Base-by-base conservation (phyloP, 2,797 vertebrate genomes). In the Carduelis carduelis region DNA sequence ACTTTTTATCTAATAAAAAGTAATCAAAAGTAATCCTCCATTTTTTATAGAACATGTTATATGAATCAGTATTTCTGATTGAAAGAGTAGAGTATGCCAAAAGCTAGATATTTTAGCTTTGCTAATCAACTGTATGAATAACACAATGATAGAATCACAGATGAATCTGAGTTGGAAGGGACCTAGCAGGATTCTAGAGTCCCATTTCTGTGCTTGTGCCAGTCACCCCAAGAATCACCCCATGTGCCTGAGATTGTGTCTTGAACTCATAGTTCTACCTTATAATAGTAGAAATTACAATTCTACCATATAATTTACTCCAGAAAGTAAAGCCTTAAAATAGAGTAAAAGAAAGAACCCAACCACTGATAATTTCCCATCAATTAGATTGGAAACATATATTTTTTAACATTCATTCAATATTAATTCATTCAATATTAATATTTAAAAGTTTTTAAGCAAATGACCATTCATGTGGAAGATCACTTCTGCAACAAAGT, bases 91-190 rank as follows among this genome's bases (percentile, higher is more conserved):
- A 66, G 55, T 24, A 17, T 49, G 11, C 24, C 27, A 57, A 75
- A 95, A 69, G 22, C 5, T 44, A 70, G 30, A 35, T 43, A 19
- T 64, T 79, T 65, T 53, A 34, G 23, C 41, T 68, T 12, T 57
- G 19, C 34, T 53, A 68, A 68, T 50, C 37, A 63, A 55, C 5
- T 47, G 2, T 21, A 37, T 30, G n/a, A 72, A 60, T 53, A 13
- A 71, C 22, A 39, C 8, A 50, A 65, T 34, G 1, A 24, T 21
- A 28, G 10, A 57, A 24, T 24, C 27, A 44, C 20, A 80, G 46
- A 39, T 0, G 0, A 53, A 47, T 5, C 6, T 32, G 26, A 27
- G 6, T 16, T 59, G 17, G 56, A 74, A 47, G 21, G 10, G 8
- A 81, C 6, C 12, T 6, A 53, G 27, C 18, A 47, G 14, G 2